phyloP scores from a whole-genome alignment of 2,888 invertebrate species.

The Hypercompe scribonia region DNA sequence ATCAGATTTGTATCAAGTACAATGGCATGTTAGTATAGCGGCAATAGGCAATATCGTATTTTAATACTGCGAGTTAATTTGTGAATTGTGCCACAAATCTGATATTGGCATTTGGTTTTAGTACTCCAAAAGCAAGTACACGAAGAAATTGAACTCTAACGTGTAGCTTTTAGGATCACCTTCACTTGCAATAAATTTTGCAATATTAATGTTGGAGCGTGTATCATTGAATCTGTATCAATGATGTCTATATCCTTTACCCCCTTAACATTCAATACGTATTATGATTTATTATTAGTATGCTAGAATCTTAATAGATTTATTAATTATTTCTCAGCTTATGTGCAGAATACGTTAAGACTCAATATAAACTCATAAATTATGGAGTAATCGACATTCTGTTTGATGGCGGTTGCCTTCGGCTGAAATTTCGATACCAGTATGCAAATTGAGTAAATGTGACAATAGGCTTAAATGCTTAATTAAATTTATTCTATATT shows the following conservation, averaged over 20 bases:
- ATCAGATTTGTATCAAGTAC: not conserved
- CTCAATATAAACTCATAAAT: not conserved
- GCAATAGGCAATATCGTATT: not conserved
- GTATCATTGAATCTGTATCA: not conserved
- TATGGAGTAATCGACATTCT: not conserved
- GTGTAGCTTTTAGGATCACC: not conserved
- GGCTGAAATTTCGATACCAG: conserved; percentile 1
- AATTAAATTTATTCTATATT: not conserved
- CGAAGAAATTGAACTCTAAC: not conserved
- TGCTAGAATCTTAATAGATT: not conserved
- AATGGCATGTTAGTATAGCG: not conserved
- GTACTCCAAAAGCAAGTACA: not conserved
- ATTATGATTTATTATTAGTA: not conserved
- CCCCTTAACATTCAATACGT: not conserved
- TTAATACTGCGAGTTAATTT: not conserved
- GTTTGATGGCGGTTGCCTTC: not conserved
- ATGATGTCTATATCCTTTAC: not conserved
- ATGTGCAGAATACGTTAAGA: not conserved
- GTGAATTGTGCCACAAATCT: not conserved
- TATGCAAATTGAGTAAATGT: not conserved
- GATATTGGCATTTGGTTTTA: not conserved
- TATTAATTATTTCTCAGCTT: not conserved
- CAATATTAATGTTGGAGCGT: not conserved
- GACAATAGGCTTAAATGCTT: not conserved
- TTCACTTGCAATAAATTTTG: not conserved